Evolutionary conservation across 2,888 invertebrate species (phyloP), one percentile per base, ranked within the genome.

Genomic region (Drosophila paucipuncta): DNA sequence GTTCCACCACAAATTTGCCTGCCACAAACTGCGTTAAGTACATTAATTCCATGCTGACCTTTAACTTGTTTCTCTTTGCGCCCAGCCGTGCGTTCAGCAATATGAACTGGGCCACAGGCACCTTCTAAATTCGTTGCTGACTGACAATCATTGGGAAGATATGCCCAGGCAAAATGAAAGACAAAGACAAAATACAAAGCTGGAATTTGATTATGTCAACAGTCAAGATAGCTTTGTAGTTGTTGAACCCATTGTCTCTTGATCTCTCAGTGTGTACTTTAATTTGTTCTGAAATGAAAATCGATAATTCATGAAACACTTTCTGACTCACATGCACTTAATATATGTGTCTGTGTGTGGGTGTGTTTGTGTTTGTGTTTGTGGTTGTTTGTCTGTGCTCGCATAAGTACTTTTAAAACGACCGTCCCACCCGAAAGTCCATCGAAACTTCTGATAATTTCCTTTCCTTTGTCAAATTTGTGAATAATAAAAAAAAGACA

Each of bases 201-300:
- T 57, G 80, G 83, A 82, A 79, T 79, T 82, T 85, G 68, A 85
- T 82, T 76, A 85, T 69, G 66, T 68, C 73, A 80, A 60, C 68
- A 68, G 35, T 4, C 57, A 50, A 39, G 57, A 61, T 73, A 68
- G 68, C 60, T 65, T 63, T 57, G 43, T 31, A 41, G 66, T 74
- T 64, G 50, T 35, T 60, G 58, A 13, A 28, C 58, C 49, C 54
- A 54, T 54, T 73, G 81, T 83, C 63, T 73, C 39, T 22, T 35
- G 37, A 31, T 62, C 30, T 52, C n/a, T 11, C 53, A 43, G 49
- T 57, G 37, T 61, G 68, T 54, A 58, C 71, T 83, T 72, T 73
- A 83, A 75, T 80, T 76, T 72, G 58, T 61, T 78, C 76, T 57
- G 85, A 83, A 83, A 83, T 83, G 86, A 83, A 85, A 83, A 83